Evolutionary conservation across 1,140 invertebrate genomes (phyloP).

Genomic region (Scylla paramamosain): DNA sequence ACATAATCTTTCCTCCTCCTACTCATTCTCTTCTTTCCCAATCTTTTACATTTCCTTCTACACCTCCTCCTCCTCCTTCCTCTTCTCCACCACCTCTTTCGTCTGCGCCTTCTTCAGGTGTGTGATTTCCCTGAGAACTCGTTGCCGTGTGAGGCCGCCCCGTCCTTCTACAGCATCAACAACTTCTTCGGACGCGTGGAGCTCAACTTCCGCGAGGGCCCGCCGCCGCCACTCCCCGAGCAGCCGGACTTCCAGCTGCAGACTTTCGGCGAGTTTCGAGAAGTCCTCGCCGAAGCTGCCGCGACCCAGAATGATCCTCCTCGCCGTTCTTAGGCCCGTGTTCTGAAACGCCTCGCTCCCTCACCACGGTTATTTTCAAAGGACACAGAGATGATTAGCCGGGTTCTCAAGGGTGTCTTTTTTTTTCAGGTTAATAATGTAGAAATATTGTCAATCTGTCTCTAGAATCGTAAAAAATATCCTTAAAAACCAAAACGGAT

Average conservation of each 20-base stretch:
- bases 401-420: no score
- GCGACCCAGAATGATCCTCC: not conserved
- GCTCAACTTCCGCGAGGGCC: conserved; percentile 48
- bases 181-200: conserved; percentile 51
- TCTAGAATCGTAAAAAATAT: no score
- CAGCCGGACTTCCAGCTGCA: conserved; percentile 31
- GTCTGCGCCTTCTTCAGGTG: conserved; percentile 23
- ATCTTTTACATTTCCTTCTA: not conserved
- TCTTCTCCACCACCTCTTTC: not conserved
- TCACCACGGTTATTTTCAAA: no score
- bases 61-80: not conserved
- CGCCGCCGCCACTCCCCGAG: conserved; percentile 21
- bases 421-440: no score
- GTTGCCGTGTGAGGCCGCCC: conserved; percentile 35
- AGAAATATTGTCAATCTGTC: no score
- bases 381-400: no score
- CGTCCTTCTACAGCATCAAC: conserved; percentile 46
- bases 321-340: not conserved
- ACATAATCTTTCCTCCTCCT: not conserved
- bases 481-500: no score
- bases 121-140: conserved; percentile 57
- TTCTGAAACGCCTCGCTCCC: no score
- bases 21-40: not conserved
- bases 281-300: not conserved
- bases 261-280: conserved; percentile 35